Percentiles rank a stretch among this genome's conserved stretches.
Conservation (phyloP, 2,797 vertebrate species). For the Anas acuta region DNA sequence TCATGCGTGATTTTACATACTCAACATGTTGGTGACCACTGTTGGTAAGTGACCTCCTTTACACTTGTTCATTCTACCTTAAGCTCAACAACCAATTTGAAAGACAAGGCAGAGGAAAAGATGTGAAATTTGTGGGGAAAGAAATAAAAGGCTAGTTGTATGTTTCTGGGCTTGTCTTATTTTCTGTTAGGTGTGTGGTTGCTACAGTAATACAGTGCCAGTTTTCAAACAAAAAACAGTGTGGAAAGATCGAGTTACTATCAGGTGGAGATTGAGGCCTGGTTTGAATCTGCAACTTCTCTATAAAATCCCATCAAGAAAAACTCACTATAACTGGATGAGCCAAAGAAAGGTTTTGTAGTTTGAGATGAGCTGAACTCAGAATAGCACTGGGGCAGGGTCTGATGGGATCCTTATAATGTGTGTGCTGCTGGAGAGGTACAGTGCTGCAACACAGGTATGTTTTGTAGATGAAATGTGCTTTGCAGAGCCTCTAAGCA, state of each 20-base stretch:
- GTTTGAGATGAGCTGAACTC: background rate
- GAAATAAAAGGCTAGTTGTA: background rate
- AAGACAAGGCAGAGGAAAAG: background rate
- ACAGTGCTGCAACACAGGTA: background rate
- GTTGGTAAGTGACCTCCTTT: background rate
- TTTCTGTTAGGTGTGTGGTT: conserved; percentile 26
- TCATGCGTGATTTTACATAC: background rate
- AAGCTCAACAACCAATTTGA: background rate
- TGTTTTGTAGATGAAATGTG: background rate
- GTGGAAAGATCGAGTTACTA: background rate
- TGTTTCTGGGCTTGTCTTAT: background rate
- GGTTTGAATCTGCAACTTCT: background rate
- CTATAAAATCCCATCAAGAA: accelerated
- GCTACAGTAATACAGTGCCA: background rate
- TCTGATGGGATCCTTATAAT: background rate
- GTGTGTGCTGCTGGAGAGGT: background rate
- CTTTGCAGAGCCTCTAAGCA: background rate
- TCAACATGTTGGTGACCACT: background rate
- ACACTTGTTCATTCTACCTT: background rate
- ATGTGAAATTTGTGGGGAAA: background rate
- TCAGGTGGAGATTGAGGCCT: background rate
- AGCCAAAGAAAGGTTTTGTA: background rate
- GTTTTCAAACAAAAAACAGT: background rate
- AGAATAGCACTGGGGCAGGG: background rate
- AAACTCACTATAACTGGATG: background rate